Percentiles rank a stretch among this genome's conserved stretches.
Conservation (phyloP, 2,113 vertebrate genomes). For the Passer domesticus region DNA sequence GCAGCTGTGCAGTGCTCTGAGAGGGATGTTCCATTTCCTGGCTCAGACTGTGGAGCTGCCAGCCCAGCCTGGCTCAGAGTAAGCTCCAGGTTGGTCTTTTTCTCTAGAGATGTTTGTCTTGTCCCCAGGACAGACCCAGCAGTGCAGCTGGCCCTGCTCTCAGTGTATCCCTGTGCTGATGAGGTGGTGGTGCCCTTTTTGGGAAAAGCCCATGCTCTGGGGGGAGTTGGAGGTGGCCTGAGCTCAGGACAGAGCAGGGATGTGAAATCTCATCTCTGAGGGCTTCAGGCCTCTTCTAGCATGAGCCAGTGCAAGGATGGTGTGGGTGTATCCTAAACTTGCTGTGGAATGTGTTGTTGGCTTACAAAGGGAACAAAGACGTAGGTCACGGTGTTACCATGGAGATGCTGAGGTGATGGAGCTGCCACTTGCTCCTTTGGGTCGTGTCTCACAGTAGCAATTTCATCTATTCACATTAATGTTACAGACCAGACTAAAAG, state of each 20-base stretch:
- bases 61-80: neutral
- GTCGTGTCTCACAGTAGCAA: neutral
- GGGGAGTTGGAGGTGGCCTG: neutral
- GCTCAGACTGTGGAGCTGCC: neutral
- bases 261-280: neutral
- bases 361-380: neutral
- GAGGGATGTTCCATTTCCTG: fast-evolving
- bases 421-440: slow-evolving; percentile 12
- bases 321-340: neutral
- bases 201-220: fast-evolving
- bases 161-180: fast-evolving
- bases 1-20: neutral
- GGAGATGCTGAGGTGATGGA: neutral
- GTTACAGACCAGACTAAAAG: neutral
- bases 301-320: neutral
- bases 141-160: neutral
- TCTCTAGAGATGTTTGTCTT: neutral
- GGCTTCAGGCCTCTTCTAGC: neutral
- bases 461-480: neutral
- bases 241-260: neutral
- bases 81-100: neutral
- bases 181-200: neutral
- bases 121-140: neutral
- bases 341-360: neutral
- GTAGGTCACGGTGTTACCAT: neutral